phyloP scores from a whole-genome alignment of 2,888 invertebrate genomes.

The Herminia tarsipennalis region DNA sequence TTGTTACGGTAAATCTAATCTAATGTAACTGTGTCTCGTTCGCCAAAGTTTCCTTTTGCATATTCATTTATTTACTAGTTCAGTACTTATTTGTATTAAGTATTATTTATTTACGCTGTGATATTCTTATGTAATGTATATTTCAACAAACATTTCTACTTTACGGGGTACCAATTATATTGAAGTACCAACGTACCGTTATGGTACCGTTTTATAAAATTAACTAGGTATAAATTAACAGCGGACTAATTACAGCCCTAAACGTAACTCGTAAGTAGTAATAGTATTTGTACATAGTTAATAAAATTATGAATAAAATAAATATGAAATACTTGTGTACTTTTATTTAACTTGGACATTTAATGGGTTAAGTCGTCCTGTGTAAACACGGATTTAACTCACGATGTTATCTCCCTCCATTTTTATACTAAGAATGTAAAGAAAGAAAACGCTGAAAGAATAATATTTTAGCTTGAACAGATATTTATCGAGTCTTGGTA shows the following conservation, averaged over 20 bases:
- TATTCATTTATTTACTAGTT: too few species aligned
- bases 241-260: too few species aligned
- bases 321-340: conserved; percentile 20
- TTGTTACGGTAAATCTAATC: conserved; percentile 61
- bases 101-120: too few species aligned
- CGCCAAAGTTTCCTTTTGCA: conserved; percentile 11
- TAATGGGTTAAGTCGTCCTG: conserved; percentile 29
- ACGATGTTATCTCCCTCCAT: conserved; percentile 29
- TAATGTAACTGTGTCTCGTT: conserved; percentile 43
- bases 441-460: conserved; percentile 34
- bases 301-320: conserved; percentile 23
- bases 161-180: too few species aligned
- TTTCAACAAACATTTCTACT: too few species aligned
- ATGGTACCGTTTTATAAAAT: too few species aligned
- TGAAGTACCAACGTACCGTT: too few species aligned
- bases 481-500: conserved; percentile 34
- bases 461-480: conserved; percentile 31
- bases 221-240: too few species aligned
- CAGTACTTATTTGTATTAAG: too few species aligned
- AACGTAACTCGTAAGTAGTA: too few species aligned
- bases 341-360: conserved; percentile 25
- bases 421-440: conserved; percentile 28
- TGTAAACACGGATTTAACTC: conserved; percentile 46
- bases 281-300: too few species aligned
- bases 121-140: too few species aligned